phyloP scores from a whole-genome alignment of 2,888 invertebrate species.

The Dryobota labecula region DNA sequence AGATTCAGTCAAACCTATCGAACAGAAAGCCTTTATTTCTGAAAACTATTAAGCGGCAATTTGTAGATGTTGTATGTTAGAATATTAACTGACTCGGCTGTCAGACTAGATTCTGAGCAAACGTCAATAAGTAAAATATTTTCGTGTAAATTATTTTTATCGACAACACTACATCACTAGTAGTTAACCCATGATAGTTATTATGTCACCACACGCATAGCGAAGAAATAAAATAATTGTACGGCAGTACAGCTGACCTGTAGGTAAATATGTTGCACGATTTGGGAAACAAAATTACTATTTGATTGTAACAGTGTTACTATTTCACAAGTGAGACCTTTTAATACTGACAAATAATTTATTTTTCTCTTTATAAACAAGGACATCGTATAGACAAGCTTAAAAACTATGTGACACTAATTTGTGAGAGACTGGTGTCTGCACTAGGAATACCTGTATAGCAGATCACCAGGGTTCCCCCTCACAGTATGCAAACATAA shows the following conservation, averaged over 20 bases:
- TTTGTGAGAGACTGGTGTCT: no score
- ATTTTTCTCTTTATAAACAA: no score
- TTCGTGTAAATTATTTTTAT: constrained; percentile 17
- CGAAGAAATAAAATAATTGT: constrained; percentile 62
- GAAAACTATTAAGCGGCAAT: neutral
- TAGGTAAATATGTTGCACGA: constrained; percentile 34
- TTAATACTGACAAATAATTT: no score
- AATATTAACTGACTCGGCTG: neutral
- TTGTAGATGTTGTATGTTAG: neutral
- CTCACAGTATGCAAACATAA: no score
- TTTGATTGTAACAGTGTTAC: constrained; percentile 28
- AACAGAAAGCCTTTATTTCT: neutral
- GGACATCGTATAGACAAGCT: no score
- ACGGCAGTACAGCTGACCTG: constrained; percentile 31
- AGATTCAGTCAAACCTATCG: neutral
- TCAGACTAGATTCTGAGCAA: neutral
- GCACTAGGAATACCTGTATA: no score
- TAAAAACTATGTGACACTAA: no score
- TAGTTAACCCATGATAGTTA: constrained; percentile 59
- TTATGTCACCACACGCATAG: constrained; percentile 60
- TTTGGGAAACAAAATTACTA: constrained; percentile 50
- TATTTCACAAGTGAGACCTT: constrained; percentile 23
- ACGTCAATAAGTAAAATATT: neutral
- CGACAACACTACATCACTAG: constrained; percentile 51
- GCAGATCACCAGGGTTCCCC: no score